Evolutionary conservation across 2,113 vertebrate species (phyloP).

Genomic region (Catharus minimus): DNA sequence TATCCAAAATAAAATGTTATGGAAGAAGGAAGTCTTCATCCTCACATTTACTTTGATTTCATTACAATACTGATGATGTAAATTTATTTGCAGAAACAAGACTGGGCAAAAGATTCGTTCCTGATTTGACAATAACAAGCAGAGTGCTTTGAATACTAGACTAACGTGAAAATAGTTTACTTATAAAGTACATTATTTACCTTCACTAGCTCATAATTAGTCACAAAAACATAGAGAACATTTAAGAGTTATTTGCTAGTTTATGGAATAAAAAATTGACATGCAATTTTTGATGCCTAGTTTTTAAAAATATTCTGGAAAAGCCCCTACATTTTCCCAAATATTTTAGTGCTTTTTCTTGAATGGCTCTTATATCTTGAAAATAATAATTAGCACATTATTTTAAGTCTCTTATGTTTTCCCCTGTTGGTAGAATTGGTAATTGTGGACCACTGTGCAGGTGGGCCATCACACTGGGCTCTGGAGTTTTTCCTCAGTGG

Average conservation of each 20-base stretch:
- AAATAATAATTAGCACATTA: neutral
- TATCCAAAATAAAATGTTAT: neutral
- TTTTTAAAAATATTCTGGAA: neutral
- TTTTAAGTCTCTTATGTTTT: neutral
- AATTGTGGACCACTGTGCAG: neutral
- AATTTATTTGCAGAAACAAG: slow-evolving; percentile 16
- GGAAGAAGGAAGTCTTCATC: neutral
- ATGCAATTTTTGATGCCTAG: neutral
- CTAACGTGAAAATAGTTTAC: neutral
- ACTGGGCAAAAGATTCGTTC: neutral
- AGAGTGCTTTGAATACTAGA: neutral
- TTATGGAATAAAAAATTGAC: neutral
- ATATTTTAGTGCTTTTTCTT: neutral
- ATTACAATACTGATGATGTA: neutral
- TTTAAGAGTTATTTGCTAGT: neutral
- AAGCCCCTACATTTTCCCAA: neutral
- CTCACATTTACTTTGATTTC: neutral
- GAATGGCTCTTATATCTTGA: neutral
- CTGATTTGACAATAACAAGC: neutral
- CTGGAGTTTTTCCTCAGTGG: neutral
- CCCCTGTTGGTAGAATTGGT: neutral
- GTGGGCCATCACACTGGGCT: neutral
- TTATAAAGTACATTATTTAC: neutral
- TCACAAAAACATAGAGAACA: neutral
- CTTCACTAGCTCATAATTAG: neutral